Conservation (phyloP, 2,113 vertebrate genomes). For the Dromiciops gliroides region DNA sequence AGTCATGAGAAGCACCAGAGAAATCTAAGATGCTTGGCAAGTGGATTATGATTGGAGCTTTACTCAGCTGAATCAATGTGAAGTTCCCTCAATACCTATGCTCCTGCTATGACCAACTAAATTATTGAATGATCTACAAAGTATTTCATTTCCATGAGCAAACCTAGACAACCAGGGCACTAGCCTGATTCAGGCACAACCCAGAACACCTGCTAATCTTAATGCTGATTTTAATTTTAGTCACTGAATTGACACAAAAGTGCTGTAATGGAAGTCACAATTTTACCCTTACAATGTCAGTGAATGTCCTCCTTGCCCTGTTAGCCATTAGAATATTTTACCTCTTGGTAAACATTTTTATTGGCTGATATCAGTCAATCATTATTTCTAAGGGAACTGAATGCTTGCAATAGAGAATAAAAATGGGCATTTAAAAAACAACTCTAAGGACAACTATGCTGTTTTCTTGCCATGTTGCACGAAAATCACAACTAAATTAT, state of each 20-base stretch:
- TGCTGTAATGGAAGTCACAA: background rate
- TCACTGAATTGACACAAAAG: background rate
- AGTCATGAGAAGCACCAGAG: background rate
- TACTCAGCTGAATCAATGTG: background rate
- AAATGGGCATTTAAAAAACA: background rate
- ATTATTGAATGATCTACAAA: background rate
- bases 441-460: background rate
- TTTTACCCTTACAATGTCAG: background rate
- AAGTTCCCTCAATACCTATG: background rate
- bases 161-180: background rate
- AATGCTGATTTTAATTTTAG: background rate
- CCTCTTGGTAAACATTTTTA: background rate
- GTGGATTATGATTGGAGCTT: background rate
- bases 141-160: background rate
- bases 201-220: background rate
- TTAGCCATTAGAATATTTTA: background rate
- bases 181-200: background rate
- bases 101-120: background rate
- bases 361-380: background rate
- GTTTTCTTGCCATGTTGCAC: no score
- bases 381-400: background rate
- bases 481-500: background rate
- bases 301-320: background rate
- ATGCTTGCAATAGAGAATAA: background rate
- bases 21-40: background rate